These are phyloP conservation scores for Malthinus seriepunctatus DNA, from an alignment of 2,888 invertebrate species.

Conservation along the genomic window DNA sequence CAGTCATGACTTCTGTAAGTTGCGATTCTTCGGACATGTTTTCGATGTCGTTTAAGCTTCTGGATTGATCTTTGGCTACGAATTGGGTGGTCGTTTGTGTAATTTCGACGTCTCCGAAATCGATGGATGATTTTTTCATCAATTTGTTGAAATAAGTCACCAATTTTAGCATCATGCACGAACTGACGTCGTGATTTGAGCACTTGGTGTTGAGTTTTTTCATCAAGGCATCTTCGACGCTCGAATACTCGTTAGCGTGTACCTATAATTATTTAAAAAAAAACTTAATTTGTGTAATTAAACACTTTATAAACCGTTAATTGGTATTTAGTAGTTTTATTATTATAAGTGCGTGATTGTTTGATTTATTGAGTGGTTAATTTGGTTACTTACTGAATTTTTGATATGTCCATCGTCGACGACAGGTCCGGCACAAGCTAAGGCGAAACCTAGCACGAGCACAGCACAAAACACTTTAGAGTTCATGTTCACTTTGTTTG, in stretches of 20 bases:
- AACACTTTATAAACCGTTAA: no score
- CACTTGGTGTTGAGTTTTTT: conserved; percentile 79
- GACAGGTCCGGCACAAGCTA: conserved; percentile 48
- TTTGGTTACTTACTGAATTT: conserved; percentile 49
- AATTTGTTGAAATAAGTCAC: conserved; percentile 80
- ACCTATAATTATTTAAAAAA: conserved; percentile 47
- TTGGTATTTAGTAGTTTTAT: no score
- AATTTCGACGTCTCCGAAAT: conserved; percentile 76
- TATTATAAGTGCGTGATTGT: no score
- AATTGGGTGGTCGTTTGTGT: conserved; percentile 61
- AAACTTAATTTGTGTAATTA: no score
- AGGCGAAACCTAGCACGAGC: conserved; percentile 42
- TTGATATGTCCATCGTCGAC: conserved; percentile 49
- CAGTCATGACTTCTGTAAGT: conserved; percentile 66
- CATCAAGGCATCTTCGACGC: conserved; percentile 70
- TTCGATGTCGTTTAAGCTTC: conserved; percentile 47
- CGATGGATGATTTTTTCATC: conserved; percentile 78
- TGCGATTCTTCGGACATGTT: conserved; percentile 60
- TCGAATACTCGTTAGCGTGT: conserved; percentile 49
- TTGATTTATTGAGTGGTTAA: no score
- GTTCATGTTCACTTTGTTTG: conserved; percentile 43
- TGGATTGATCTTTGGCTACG: conserved; percentile 55
- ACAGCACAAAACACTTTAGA: conserved; percentile 51
- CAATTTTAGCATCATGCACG: conserved; percentile 81
- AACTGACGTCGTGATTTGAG: conserved; percentile 74